Percentiles rank a stretch among this genome's conserved stretches.
These are phyloP conservation scores for Nilaparvata lugens DNA, from an alignment of 1,140 invertebrate genomes.

Conservation along the genomic window DNA sequence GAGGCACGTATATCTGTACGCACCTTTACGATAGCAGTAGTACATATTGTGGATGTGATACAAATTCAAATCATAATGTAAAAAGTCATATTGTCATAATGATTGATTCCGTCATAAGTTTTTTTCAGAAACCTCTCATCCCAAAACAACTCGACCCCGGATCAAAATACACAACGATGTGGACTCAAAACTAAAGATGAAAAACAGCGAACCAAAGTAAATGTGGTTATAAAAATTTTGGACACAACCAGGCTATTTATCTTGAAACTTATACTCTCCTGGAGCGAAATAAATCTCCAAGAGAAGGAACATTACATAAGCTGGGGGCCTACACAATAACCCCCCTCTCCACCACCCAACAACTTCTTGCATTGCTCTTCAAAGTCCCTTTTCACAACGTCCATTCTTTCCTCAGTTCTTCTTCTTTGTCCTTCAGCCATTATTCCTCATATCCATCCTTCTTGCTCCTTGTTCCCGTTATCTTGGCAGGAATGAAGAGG, in stretches of 20 bases:
- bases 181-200: neutral
- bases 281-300: neutral
- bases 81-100: no score
- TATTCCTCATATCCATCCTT: no score
- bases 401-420: neutral
- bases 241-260: slow-evolving; percentile 3
- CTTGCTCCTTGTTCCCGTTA: no score
- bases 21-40: no score
- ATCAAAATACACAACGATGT: no score
- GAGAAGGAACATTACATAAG: slow-evolving; percentile 5
- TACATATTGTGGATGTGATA: no score
- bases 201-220: slow-evolving; percentile 1
- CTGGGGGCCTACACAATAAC: slow-evolving; percentile 1
- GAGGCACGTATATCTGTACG: no score
- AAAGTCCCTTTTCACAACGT: neutral
- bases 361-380: neutral
- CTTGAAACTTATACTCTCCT: slow-evolving; percentile 6
- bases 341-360: neutral
- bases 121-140: no score
- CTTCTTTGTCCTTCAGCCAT: neutral
- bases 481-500: no score
- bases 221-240: slow-evolving; percentile 6
- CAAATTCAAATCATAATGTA: no score
- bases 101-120: no score
- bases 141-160: no score